Evolutionary conservation across 2,113 vertebrate species (phyloP).

Genomic region (Clarias batrachus): DNA sequence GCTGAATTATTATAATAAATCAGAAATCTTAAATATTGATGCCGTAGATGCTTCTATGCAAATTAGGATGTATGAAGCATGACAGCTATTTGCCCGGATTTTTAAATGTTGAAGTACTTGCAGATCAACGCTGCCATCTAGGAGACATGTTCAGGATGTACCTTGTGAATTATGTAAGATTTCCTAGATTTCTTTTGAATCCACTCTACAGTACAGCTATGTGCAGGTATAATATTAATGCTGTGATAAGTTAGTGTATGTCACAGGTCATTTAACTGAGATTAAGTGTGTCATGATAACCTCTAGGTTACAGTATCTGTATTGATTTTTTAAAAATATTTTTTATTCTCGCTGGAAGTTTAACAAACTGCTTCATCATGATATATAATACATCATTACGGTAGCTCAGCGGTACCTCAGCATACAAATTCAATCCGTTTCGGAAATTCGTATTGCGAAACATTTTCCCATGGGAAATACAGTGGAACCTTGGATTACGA

Average conservation of each 20-base stretch:
- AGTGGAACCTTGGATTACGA: no score
- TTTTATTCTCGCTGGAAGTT: no score
- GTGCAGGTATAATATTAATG: neutral
- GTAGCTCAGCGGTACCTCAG: no score
- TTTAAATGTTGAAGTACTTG: neutral
- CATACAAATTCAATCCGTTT: no score
- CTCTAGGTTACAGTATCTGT: neutral
- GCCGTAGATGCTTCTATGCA: neutral
- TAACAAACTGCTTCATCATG: no score
- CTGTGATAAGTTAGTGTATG: neutral
- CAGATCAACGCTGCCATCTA: constrained; percentile 34
- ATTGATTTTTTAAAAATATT: no score
- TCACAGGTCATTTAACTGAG: neutral
- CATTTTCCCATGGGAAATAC: no score
- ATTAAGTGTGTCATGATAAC: neutral
- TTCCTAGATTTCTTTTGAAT: neutral
- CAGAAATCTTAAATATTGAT: neutral
- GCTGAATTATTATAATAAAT: neutral
- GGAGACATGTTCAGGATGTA: neutral
- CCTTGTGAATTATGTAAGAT: neutral
- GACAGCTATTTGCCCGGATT: neutral
- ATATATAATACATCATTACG: no score
- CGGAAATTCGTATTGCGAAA: no score
- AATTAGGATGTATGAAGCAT: neutral
- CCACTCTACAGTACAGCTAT: neutral